Base-by-base conservation (phyloP, 2,888 invertebrate genomes). In the Macaria notata region DNA sequence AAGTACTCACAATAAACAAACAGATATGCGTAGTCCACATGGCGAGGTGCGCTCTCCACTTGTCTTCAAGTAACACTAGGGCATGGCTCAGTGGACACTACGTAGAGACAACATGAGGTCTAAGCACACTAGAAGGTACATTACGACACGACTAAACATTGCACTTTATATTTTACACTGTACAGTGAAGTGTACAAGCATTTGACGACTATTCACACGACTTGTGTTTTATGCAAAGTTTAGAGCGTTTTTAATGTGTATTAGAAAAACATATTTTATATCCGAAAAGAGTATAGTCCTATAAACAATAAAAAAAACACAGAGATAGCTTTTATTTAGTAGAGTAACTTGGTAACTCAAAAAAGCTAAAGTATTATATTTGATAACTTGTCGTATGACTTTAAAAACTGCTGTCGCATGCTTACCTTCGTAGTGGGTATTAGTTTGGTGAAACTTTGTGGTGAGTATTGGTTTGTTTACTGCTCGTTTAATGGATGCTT, bases 1-100 rank as follows among this genome's bases (percentile, higher is more conserved):
- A 59, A 65, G 56, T 9, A 68, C 67, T 49, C 46, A n/a, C 31
- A 60, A 47, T 43, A 59, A 30, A 31, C 8, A 38, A 31, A 19
- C 19, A 19, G 19, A 19, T 19, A 55, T 4, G 4, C 29, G 36
- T 49, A 47, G 33, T 52, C 58, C 61, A 65, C 67, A 68, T 67
- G 33, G 56, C 59, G 9, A 55, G 49, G 43, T 33, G 57, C 31
- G 49, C 42, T 49, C 47, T 36, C 30, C 45, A n/a, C 4, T 39
- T 33, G 31, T 31, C 54, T 39, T 31, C 39, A 42, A 51, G 41
- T 53, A 47, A 47, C 46, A 49, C 46, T 46, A 46, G 33, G 36
- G 43, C 49, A 39, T 29, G 54, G 59, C 54, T 56, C 56, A 58
- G 31, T 52, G 59, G 48, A n/a, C 58, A 45, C 36, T 30, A 49